phyloP scores from a whole-genome alignment of 1,140 invertebrate species.

The Calliphora vicina region DNA sequence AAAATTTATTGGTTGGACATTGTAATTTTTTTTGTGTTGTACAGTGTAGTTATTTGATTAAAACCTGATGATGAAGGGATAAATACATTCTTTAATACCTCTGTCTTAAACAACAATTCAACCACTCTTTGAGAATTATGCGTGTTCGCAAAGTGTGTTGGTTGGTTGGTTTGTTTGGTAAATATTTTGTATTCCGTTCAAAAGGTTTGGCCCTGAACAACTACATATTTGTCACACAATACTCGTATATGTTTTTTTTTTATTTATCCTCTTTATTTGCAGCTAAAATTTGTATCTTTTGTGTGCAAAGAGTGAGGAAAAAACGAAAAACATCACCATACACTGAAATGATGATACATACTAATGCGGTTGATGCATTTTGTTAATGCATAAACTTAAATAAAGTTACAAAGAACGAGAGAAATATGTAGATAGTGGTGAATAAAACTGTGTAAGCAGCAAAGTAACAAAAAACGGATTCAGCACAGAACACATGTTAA shows the following conservation, averaged over 20 bases:
- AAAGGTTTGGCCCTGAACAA: slow-evolving; percentile 26
- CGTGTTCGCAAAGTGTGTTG: no score
- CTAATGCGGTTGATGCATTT: neutral
- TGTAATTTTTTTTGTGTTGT: no score
- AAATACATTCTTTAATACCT: no score
- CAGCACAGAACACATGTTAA: no score
- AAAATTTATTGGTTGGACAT: no score
- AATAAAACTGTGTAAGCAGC: neutral
- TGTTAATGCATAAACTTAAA: neutral
- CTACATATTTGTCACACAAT: slow-evolving; percentile 12
- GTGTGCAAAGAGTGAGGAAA: neutral
- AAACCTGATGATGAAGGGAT: no score
- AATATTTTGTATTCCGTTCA: neutral
- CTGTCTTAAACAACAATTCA: no score
- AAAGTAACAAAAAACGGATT: neutral
- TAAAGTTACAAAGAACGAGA: neutral
- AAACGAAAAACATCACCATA: neutral
- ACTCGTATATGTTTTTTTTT: neutral
- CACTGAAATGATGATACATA: neutral
- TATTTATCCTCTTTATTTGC: neutral
- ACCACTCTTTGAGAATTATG: no score
- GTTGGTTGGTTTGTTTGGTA: neutral
- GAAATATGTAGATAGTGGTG: no score
- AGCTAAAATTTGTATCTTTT: neutral
- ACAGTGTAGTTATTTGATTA: no score